These are phyloP conservation scores for Glandiceps talaboti DNA, from an alignment of 53 echinoderm and acorn worm genomes.

Conservation along the genomic window DNA sequence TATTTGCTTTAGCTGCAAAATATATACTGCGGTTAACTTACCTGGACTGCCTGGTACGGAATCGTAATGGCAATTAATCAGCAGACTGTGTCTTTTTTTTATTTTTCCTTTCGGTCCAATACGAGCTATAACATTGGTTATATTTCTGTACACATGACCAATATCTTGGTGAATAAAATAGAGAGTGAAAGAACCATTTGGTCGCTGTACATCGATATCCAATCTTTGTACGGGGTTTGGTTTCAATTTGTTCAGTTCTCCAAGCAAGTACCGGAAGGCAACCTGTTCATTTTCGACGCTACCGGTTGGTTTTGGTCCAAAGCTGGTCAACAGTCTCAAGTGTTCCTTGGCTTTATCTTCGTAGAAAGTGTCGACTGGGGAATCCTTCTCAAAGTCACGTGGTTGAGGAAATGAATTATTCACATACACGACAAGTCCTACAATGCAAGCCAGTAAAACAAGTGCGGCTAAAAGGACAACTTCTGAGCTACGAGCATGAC, in stretches of 20 bases:
- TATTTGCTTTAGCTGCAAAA: too few species aligned
- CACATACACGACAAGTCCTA: too few species aligned
- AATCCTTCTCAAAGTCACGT: too few species aligned
- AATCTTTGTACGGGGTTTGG: slow-evolving; percentile 21
- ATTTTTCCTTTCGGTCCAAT: slow-evolving; percentile 18
- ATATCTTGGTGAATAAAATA: slow-evolving; percentile 34
- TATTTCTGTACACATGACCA: slow-evolving; percentile 30
- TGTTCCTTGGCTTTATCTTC: slow-evolving; percentile 38
- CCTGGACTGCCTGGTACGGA: slow-evolving; percentile 37
- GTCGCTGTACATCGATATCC: slow-evolving; percentile 31
- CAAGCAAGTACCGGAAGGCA: slow-evolving; percentile 20
- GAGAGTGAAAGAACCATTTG: slow-evolving; percentile 29
- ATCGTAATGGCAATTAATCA: slow-evolving; percentile 43
- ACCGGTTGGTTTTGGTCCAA: slow-evolving; percentile 35
- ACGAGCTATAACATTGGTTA: slow-evolving; percentile 29
- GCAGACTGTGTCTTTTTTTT: slow-evolving; percentile 14
- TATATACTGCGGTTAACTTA: too few species aligned
- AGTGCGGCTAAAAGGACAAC: too few species aligned
- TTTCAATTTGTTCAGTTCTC: slow-evolving; percentile 15
- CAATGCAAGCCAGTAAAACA: too few species aligned
- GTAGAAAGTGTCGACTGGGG: slow-evolving; percentile 22
- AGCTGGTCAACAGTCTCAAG: slow-evolving; percentile 18
- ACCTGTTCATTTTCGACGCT: slow-evolving; percentile 30
- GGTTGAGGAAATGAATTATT: too few species aligned
- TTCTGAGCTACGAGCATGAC: too few species aligned